These are phyloP conservation scores for Linepithema humile DNA, from an alignment of 1,140 invertebrate genomes.

Conservation along the genomic window DNA sequence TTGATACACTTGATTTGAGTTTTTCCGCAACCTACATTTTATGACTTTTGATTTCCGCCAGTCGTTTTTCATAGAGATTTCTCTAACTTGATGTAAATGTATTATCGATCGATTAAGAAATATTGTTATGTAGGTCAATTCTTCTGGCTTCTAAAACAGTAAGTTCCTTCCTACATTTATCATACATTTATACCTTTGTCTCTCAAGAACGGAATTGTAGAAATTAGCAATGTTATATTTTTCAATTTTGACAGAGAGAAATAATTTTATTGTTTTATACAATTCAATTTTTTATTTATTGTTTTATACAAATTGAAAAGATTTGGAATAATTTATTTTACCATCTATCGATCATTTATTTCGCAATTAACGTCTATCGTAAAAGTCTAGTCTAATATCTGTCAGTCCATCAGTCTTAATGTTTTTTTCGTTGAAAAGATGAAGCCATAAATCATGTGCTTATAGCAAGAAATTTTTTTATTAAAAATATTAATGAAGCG, in stretches of 20 bases:
- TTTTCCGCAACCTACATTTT: background rate
- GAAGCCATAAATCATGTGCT: background rate
- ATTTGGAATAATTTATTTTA: background rate
- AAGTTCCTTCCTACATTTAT: too few species aligned
- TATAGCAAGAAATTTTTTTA: background rate
- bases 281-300: too few species aligned
- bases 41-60: background rate
- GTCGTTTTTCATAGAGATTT: background rate
- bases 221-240: background rate
- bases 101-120: background rate
- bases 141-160: background rate
- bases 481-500: background rate
- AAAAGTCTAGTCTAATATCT: background rate
- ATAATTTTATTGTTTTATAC: too few species aligned
- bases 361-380: too few species aligned
- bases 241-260: background rate
- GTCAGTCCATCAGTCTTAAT: background rate
- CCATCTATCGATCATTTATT: background rate
- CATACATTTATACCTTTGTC: background rate
- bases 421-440: background rate
- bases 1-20: background rate
- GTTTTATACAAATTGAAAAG: background rate
- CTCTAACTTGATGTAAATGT: background rate
- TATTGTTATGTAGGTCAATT: background rate
- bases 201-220: background rate